These are phyloP conservation scores for Thymelicus lineola DNA, from an alignment of 2,888 invertebrate genomes.

Conservation along the genomic window DNA sequence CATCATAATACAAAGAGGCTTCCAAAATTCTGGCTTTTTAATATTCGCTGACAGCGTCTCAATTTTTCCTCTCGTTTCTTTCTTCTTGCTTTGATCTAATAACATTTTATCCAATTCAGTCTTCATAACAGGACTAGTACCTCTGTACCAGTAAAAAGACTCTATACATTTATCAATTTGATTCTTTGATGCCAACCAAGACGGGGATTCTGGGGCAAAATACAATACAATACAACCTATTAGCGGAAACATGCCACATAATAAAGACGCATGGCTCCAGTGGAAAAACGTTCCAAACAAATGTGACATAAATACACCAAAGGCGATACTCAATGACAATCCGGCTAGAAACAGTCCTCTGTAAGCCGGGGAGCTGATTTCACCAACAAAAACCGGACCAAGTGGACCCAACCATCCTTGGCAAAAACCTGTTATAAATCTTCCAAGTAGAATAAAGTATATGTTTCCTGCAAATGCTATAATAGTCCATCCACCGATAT, in stretches of 20 bases:
- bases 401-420: conserved; percentile 85
- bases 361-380: conserved; percentile 85
- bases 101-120: conserved; percentile 81
- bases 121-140: conserved; percentile 73
- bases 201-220: conserved; percentile 88
- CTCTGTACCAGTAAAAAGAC: conserved; percentile 87
- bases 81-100: conserved; percentile 66
- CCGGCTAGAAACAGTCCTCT: conserved; percentile 87
- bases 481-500: conserved; percentile 84
- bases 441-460: conserved; percentile 77
- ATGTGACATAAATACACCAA: conserved; percentile 88
- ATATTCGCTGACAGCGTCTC: conserved; percentile 69
- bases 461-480: conserved; percentile 82
- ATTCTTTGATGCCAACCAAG: conserved; percentile 87
- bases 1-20: conserved; percentile 86
- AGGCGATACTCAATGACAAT: conserved; percentile 86
- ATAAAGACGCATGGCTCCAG: conserved; percentile 85
- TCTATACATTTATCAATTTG: conserved; percentile 83
- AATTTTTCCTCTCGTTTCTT: conserved; percentile 62
- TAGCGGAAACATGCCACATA: conserved; percentile 83
- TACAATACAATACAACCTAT: conserved; percentile 81
- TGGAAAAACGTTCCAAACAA: conserved; percentile 86
- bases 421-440: conserved; percentile 84
- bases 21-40: conserved; percentile 84
- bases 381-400: conserved; percentile 85